Percentiles rank a stretch among this genome's conserved stretches.
Evolutionary conservation across 2,113 vertebrate species (phyloP).

Genomic region (Tympanuchus pallidicinctus): DNA sequence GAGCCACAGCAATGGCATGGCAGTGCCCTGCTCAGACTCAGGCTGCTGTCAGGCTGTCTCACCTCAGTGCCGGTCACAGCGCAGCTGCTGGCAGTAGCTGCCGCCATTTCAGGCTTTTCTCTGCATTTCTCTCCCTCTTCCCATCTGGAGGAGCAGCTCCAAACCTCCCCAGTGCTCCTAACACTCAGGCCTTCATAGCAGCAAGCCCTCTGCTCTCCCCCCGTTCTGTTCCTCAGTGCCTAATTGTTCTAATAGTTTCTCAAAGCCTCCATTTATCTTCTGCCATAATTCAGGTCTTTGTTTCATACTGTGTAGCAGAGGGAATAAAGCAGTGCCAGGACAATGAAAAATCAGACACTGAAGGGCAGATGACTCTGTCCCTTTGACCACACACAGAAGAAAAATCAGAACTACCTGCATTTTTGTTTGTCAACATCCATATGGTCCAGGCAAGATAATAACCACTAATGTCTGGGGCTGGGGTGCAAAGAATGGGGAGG

Average conservation of each 20-base stretch:
- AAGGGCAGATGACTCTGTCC: background rate
- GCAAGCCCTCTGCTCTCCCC: background rate
- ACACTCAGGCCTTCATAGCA: accelerated
- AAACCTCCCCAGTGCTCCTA: background rate
- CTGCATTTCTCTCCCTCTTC: background rate
- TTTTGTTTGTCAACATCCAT: background rate
- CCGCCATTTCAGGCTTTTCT: background rate
- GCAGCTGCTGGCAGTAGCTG: background rate
- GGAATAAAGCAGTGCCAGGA: background rate
- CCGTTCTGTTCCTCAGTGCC: background rate
- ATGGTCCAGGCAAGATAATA: conserved; percentile 32
- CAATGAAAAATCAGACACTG: background rate
- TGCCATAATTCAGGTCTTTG: background rate
- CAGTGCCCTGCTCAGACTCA: background rate
- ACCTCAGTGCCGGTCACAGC: background rate
- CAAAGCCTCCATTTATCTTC: background rate
- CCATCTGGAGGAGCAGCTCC: background rate
- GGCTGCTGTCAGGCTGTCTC: background rate
- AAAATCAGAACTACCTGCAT: background rate
- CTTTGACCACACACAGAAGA: background rate
- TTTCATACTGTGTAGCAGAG: accelerated
- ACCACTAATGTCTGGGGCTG: background rate
- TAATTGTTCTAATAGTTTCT: background rate
- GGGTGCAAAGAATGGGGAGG: background rate
- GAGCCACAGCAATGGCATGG: background rate